These are phyloP conservation scores for Melanotaenia boesemani DNA, from an alignment of 2,797 vertebrate species.

Conservation along the genomic window DNA sequence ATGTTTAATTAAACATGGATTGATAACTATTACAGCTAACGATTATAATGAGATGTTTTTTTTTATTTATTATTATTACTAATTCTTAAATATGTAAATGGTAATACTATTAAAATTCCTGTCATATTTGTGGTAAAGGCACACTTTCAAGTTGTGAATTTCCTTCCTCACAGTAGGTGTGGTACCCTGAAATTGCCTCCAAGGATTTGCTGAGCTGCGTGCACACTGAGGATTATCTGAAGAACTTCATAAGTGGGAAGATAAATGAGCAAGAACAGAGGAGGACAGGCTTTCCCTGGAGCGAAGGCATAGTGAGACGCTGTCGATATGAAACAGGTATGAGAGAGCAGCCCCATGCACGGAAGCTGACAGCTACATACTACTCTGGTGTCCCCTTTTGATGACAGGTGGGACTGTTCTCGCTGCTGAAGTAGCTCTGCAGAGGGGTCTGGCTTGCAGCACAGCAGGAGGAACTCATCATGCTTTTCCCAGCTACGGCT, in stretches of 20 bases:
- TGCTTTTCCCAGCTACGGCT: conserved; percentile 70
- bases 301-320: conserved; percentile 68
- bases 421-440: conserved; percentile 68
- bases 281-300: conserved; percentile 77
- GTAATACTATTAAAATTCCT: background rate
- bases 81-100: background rate
- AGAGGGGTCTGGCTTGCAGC: conserved; percentile 76
- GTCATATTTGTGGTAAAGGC: background rate
- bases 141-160: conserved; percentile 10
- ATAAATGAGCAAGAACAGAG: conserved; percentile 64
- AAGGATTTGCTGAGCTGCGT: conserved; percentile 60
- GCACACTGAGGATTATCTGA: conserved; percentile 71
- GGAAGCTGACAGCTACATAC: background rate
- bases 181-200: conserved; percentile 69
- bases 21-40: background rate
- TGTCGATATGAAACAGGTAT: conserved; percentile 77
- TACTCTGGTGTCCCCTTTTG: background rate
- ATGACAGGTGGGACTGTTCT: conserved; percentile 72
- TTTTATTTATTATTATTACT: background rate
- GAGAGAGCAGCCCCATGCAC: background rate
- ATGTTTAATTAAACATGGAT: background rate
- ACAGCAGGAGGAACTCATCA: conserved; percentile 78
- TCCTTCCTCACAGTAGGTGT: conserved; percentile 66
- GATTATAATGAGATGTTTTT: background rate
- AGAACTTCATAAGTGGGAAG: conserved; percentile 64